Percentiles rank a stretch among this genome's conserved stretches.
phyloP scores from a whole-genome alignment of 2,888 invertebrate genomes.

The Busseola fusca region DNA sequence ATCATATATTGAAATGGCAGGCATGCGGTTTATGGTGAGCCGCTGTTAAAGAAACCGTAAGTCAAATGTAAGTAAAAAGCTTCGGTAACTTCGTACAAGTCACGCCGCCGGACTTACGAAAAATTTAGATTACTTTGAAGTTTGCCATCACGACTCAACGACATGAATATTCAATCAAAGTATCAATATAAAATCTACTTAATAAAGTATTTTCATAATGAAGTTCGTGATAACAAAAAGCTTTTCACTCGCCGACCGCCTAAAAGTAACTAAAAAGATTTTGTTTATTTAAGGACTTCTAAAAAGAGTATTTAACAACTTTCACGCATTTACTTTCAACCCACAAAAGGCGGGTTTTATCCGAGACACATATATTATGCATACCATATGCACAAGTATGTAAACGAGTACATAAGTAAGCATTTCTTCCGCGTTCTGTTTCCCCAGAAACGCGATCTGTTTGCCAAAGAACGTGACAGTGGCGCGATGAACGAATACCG shows the following conservation, averaged over 20 bases:
- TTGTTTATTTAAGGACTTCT: background rate
- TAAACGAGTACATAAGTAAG: slow-evolving; percentile 38
- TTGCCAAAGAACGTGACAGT: slow-evolving; percentile 52
- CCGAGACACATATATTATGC: slow-evolving; percentile 22
- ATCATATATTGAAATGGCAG: background rate
- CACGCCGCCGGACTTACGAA: slow-evolving; percentile 18
- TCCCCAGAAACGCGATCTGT: slow-evolving; percentile 60
- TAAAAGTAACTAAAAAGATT: slow-evolving; percentile 6
- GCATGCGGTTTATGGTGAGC: background rate
- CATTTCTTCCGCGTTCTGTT: slow-evolving; percentile 49
- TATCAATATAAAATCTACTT: slow-evolving; percentile 35
- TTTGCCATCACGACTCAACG: slow-evolving; percentile 29
- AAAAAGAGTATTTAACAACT: background rate
- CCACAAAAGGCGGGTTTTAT: slow-evolving; percentile 9
- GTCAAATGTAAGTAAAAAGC: slow-evolving; percentile 25
- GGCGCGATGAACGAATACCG: slow-evolving; percentile 49
- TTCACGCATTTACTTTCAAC: slow-evolving; percentile 4
- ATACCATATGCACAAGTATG: slow-evolving; percentile 33
- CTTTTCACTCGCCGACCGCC: slow-evolving; percentile 14
- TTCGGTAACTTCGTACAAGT: slow-evolving; percentile 35
- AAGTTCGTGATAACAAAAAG: slow-evolving; percentile 26
- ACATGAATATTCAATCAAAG: slow-evolving; percentile 57
- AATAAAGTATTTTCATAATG: slow-evolving; percentile 34
- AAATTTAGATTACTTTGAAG: slow-evolving; percentile 46
- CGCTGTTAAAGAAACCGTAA: slow-evolving; percentile 9